These are phyloP conservation scores for Ptilonorhynchus violaceus DNA, from an alignment of 2,113 vertebrate genomes.

Conservation along the genomic window DNA sequence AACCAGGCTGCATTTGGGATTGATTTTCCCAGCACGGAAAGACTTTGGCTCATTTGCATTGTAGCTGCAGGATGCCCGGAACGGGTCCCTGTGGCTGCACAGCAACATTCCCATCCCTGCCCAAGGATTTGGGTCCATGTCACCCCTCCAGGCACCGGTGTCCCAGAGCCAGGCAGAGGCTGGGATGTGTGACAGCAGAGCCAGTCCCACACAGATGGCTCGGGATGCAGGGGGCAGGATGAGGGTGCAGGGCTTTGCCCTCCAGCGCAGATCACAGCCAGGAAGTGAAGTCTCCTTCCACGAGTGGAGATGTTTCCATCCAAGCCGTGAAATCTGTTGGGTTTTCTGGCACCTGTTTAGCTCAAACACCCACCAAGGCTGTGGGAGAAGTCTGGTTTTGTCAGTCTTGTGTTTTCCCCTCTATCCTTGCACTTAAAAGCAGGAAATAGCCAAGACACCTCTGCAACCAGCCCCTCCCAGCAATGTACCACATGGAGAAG, in stretches of 20 bases:
- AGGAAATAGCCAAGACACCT: neutral
- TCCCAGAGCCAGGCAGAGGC: neutral
- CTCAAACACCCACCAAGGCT: rapidly evolving
- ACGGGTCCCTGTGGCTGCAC: neutral
- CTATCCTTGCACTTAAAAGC: neutral
- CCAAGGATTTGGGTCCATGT: neutral
- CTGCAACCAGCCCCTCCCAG: neutral
- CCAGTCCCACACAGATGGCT: neutral
- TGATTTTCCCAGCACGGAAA: neutral
- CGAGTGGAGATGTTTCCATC: neutral
- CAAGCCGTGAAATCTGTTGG: neutral
- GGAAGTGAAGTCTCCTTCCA: neutral
- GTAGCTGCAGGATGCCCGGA: neutral
- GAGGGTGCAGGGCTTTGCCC: neutral
- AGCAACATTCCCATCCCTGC: neutral
- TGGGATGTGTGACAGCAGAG: neutral
- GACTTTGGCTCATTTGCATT: neutral
- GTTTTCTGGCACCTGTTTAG: neutral
- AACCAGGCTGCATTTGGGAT: neutral
- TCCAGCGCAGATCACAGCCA: neutral
- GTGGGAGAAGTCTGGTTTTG: neutral
- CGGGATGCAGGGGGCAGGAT: rapidly evolving
- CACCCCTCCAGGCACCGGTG: rapidly evolving
- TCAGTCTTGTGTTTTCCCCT: neutral
- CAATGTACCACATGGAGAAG: neutral